A percentile compares a stretch with the other conserved stretches of the same genome.
Evolutionary conservation across 2,797 vertebrate species (phyloP).

Genomic region (Morelia viridis): DNA sequence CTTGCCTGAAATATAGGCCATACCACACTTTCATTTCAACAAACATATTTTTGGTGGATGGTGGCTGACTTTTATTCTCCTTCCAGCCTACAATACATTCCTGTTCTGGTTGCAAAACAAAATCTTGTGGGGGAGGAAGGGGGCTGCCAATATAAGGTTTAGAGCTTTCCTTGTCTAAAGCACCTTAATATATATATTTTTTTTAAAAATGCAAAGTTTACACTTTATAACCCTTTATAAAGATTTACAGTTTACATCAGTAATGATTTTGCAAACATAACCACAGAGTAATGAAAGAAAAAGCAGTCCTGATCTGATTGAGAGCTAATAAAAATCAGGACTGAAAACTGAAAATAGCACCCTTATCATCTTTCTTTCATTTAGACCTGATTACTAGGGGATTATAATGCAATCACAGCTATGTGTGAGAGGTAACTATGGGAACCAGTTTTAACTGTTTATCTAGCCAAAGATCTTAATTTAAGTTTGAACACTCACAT

Average conservation of each 20-base stretch:
- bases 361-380: conserved; percentile 99
- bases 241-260: conserved; percentile 56
- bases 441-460: conserved; percentile 99
- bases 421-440: conserved; percentile 99
- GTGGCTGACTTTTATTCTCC: conserved; percentile 29
- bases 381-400: conserved; percentile 99
- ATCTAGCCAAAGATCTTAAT: conserved; percentile 99
- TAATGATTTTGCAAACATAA: conserved; percentile 92
- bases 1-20: conserved; percentile 54
- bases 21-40: conserved; percentile 57
- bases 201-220: conserved; percentile 76
- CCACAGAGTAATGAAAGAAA: conserved; percentile 88
- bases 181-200: conserved; percentile 65
- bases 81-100: conserved; percentile 58
- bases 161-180: conserved; percentile 76
- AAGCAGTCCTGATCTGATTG: conserved; percentile 90
- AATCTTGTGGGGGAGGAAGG: conserved; percentile 65
- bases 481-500: conserved; percentile 99
- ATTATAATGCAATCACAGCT: conserved; percentile 99
- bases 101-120: conserved; percentile 72
- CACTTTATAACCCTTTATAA: conserved; percentile 75
- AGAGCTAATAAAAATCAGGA: conserved; percentile 98
- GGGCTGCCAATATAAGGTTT: conserved; percentile 73
- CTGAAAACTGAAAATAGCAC: conserved; percentile 93
- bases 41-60: conserved; percentile 54